These are phyloP conservation scores for Reticulitermes lucifugus DNA, from an alignment of 2,888 invertebrate species.

Conservation along the genomic window DNA sequence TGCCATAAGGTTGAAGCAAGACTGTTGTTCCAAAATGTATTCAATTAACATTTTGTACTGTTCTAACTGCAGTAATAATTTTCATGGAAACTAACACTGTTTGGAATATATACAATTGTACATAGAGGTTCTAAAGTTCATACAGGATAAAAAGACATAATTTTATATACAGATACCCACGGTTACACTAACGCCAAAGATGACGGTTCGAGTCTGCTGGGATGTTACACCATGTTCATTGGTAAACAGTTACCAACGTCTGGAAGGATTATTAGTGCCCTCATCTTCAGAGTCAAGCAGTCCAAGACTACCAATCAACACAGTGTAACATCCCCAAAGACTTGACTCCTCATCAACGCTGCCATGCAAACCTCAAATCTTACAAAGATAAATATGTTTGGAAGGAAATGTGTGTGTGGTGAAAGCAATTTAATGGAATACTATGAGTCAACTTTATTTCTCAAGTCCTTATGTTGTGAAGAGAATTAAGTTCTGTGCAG, in stretches of 20 bases:
- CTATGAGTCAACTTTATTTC: background rate
- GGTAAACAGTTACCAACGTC: no score
- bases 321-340: no score
- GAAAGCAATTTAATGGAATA: conserved; percentile 8
- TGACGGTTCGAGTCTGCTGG: no score
- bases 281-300: no score
- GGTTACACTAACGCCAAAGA: background rate
- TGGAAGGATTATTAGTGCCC: no score
- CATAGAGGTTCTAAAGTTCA: background rate
- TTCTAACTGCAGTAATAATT: background rate
- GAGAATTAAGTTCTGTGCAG: background rate
- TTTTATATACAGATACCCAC: background rate
- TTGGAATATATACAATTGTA: no score
- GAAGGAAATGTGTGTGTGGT: background rate
- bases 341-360: no score
- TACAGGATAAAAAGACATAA: background rate
- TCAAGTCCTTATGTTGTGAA: conserved; percentile 13
- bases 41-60: background rate
- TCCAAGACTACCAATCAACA: no score
- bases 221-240: no score
- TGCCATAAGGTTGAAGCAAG: background rate
- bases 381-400: background rate
- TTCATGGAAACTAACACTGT: background rate
- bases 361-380: no score
- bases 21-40: background rate